Conservation (phyloP, 2,797 vertebrate genomes). For the Phaenicophaeus curvirostris region DNA sequence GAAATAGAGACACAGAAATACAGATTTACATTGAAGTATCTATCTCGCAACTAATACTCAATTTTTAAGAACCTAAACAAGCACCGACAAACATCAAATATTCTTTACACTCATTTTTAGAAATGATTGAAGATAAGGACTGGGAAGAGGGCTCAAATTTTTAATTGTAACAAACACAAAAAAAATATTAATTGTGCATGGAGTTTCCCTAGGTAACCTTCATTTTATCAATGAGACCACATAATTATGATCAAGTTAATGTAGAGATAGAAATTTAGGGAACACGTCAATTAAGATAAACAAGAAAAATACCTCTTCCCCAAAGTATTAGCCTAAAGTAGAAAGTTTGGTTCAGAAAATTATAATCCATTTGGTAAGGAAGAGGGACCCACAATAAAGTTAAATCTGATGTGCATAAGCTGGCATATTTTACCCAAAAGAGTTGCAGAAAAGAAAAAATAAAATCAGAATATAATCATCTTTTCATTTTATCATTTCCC, state of each 20-base stretch:
- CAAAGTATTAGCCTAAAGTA: conserved; percentile 58
- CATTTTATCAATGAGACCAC: conserved; percentile 36
- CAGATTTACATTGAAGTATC: neutral
- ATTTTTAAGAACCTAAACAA: neutral
- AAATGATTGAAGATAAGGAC: neutral
- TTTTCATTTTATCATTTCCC: neutral
- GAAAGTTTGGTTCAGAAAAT: conserved; percentile 50
- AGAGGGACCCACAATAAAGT: neutral
- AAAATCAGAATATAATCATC: neutral
- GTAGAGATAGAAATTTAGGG: conserved; percentile 51
- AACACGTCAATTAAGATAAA: conserved; percentile 59
- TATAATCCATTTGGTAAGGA: conserved; percentile 25
- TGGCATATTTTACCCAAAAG: neutral
- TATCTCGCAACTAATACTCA: neutral
- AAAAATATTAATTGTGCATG: conserved; percentile 12
- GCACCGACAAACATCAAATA: neutral
- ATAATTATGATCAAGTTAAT: conserved; percentile 61
- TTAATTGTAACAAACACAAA: neutral
- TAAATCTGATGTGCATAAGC: neutral
- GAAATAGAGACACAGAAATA: neutral
- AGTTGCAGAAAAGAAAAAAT: neutral
- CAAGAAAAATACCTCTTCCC: conserved; percentile 58
- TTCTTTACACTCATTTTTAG: neutral
- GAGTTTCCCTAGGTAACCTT: conserved; percentile 13
- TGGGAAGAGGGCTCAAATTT: neutral